Percentiles rank a stretch among this genome's conserved stretches.
Conservation (phyloP, 2,113 vertebrate species). For the Urocynchramus pylzowi region DNA sequence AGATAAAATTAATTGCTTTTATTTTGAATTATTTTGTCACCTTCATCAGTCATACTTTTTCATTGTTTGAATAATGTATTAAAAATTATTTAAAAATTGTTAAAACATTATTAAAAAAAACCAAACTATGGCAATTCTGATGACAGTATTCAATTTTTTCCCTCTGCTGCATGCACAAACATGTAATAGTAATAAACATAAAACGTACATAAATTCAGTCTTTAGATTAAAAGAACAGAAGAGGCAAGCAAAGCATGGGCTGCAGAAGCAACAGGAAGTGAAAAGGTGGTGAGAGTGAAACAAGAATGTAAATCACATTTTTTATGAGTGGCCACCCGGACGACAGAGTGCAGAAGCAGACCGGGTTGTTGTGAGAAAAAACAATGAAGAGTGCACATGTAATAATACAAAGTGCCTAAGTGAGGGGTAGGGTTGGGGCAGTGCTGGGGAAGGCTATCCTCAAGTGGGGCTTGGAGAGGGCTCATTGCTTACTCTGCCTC, state of each 20-base stretch:
- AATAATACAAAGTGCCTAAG: conserved; percentile 82
- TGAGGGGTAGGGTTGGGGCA: not conserved
- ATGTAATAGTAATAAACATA: not conserved
- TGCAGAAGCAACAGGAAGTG: conserved; percentile 80
- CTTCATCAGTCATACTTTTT: not conserved
- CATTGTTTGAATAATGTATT: not conserved
- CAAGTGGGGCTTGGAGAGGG: not conserved
- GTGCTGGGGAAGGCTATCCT: conserved; percentile 52
- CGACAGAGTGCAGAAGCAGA: conserved; percentile 76
- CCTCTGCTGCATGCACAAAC: not conserved
- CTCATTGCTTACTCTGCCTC: conserved; percentile 21
- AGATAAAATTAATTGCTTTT: not conserved
- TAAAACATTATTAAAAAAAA: not conserved
- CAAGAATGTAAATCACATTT: conserved; percentile 84
- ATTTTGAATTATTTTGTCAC: not conserved
- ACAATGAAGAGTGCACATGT: conserved; percentile 87
- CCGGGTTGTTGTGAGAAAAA: conserved; percentile 88
- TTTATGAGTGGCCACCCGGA: conserved; percentile 91
- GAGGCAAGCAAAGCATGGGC: conserved; percentile 76
- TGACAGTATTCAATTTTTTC: not conserved
- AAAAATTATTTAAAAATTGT: no score
- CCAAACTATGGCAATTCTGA: not conserved
- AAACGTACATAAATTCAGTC: not conserved
- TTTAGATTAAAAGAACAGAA: conserved; percentile 55
- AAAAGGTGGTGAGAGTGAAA: conserved; percentile 78